Conservation (phyloP, 1,140 invertebrate species). For the Drosophila watanabei region DNA sequence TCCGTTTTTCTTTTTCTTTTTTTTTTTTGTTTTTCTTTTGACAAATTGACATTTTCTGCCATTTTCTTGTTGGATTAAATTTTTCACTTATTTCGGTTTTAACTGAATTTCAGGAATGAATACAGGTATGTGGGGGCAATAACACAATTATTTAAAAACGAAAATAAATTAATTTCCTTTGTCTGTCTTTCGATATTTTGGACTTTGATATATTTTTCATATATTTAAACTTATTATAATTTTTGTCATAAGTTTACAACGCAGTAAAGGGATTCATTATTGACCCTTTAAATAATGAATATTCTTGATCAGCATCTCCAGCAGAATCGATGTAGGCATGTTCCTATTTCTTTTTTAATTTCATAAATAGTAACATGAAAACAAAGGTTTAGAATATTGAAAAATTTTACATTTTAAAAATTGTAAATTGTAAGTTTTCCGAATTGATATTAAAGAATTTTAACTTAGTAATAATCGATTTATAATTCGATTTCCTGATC, state of each 20-base stretch:
- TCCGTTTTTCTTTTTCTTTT: not conserved
- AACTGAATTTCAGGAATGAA: not conserved
- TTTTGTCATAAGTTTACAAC: not conserved
- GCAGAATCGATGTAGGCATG: no score
- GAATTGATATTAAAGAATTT: not conserved
- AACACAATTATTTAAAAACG: not conserved
- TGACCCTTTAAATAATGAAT: not conserved
- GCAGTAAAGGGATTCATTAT: not conserved
- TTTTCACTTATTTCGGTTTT: slow-evolving; percentile 4
- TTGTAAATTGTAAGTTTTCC: no score
- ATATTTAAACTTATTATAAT: not conserved
- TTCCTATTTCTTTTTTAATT: no score
- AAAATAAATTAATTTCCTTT: not conserved
- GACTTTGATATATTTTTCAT: not conserved
- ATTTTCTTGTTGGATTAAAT: slow-evolving; percentile 9
- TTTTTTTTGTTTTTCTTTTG: not conserved
- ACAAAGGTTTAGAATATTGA: no score
- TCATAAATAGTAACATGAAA: no score
- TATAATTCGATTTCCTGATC: not conserved
- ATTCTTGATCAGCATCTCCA: no score
- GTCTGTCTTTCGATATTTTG: not conserved
- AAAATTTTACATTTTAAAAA: no score
- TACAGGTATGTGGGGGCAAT: not conserved
- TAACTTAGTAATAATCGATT: not conserved
- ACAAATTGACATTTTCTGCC: slow-evolving; percentile 18